A percentile compares a stretch with the other conserved stretches of the same genome.
Evolutionary conservation across 2,888 invertebrate species (phyloP).

Genomic region (Iphiclides podalirius): DNA sequence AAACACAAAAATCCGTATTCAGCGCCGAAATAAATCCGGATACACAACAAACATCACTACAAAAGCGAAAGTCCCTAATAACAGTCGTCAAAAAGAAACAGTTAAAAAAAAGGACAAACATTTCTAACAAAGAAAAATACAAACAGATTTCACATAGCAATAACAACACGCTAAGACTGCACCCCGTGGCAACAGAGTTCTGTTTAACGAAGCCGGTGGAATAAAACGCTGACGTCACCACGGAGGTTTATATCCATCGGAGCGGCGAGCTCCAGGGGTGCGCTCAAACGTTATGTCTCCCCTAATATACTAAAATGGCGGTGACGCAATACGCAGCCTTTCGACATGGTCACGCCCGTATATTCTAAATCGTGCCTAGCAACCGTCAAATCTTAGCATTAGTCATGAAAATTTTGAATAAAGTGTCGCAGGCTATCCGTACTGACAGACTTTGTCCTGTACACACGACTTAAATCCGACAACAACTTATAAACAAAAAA

Average conservation of each 20-base stretch:
- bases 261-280: conserved; percentile 14
- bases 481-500: no score
- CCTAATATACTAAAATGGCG: conserved; percentile 18
- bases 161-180: background rate
- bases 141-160: conserved; percentile 5
- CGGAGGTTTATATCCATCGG: conserved; percentile 14
- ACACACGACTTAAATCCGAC: no score
- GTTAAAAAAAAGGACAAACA: background rate
- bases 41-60: no score
- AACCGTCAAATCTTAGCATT: conserved; percentile 3
- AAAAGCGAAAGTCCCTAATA: background rate
- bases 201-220: conserved; percentile 9
- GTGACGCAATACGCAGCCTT: conserved; percentile 24
- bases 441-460: no score
- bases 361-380: conserved; percentile 11
- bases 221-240: conserved; percentile 28
- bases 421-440: no score
- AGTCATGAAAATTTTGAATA: no score
- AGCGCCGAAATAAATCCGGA: no score
- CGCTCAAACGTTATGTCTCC: conserved; percentile 22
- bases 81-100: background rate
- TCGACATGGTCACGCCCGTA: conserved; percentile 9
- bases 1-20: background rate
- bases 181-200: conserved; percentile 20
- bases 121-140: conserved; percentile 4